These are phyloP conservation scores for Drosophila dunni DNA, from an alignment of 1,140 invertebrate genomes.

Conservation along the genomic window DNA sequence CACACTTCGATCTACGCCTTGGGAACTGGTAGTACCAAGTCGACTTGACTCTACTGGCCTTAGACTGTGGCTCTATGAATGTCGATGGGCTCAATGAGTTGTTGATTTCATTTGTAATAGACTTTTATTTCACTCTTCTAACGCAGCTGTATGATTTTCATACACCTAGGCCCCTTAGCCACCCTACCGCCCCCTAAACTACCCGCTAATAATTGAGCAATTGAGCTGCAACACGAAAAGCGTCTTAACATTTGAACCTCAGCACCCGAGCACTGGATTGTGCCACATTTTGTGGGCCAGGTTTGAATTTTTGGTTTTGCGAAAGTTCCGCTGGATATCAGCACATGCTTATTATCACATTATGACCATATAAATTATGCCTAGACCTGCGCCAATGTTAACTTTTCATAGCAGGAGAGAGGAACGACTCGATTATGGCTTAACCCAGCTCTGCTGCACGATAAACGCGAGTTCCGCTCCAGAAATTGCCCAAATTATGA, in stretches of 20 bases:
- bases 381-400: conserved; percentile 57
- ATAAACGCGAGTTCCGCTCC: conserved; percentile 60
- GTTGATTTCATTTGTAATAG: conserved; percentile 83
- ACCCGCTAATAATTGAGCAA: conserved; percentile 77
- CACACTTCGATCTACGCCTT: conserved; percentile 41
- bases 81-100: conserved; percentile 79
- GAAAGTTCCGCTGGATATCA: conserved; percentile 81
- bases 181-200: not conserved
- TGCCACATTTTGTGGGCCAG: conserved; percentile 26
- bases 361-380: conserved; percentile 77
- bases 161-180: conserved; percentile 8
- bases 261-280: not conserved
- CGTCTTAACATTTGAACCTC: conserved; percentile 80
- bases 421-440: not conserved
- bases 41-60: not conserved
- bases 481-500: conserved; percentile 52
- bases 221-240: conserved; percentile 80
- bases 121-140: conserved; percentile 81
- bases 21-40: conserved; percentile 33
- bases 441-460: conserved; percentile 30
- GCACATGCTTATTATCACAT: conserved; percentile 81
- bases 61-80: conserved; percentile 32
- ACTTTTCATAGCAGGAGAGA: conserved; percentile 54
- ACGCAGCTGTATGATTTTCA: conserved; percentile 70
- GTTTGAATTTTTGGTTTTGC: conserved; percentile 30